Percentiles rank a stretch among this genome's conserved stretches.
Evolutionary conservation across 2,888 invertebrate genomes (phyloP).

Genomic region (Gibbula magus): DNA sequence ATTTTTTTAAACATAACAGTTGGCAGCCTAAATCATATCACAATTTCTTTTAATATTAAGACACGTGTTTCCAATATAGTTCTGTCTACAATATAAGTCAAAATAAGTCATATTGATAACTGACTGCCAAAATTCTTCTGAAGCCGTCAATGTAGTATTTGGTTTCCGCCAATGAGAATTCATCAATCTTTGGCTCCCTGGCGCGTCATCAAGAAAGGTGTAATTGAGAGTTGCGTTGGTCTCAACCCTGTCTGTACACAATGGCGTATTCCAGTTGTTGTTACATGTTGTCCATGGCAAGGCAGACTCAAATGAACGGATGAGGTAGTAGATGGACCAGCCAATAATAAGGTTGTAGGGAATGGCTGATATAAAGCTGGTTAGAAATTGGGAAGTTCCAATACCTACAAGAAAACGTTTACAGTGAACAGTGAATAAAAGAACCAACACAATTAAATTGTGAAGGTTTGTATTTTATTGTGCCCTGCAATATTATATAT

Average conservation of each 20-base stretch:
- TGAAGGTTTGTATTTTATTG: too few species aligned
- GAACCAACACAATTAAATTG: too few species aligned
- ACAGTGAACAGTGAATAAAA: too few species aligned
- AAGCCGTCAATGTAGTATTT: background rate
- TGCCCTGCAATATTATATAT: too few species aligned
- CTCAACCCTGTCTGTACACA: background rate
- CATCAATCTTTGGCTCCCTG: background rate
- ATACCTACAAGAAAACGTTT: slow-evolving; percentile 3
- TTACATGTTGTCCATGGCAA: slow-evolving; percentile 33
- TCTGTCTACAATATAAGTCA: too few species aligned
- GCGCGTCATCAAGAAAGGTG: background rate
- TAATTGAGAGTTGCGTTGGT: background rate
- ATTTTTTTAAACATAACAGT: too few species aligned
- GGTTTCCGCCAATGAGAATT: background rate
- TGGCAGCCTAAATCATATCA: too few species aligned
- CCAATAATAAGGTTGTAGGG: slow-evolving; percentile 20
- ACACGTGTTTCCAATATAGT: too few species aligned
- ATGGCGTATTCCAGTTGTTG: slow-evolving; percentile 27
- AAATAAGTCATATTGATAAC: too few species aligned
- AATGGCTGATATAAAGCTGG: background rate
- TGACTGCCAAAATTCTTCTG: slow-evolving; percentile 8
- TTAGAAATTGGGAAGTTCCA: slow-evolving; percentile 16
- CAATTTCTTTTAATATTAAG: too few species aligned
- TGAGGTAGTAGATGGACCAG: slow-evolving; percentile 25
- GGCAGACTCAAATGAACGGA: slow-evolving; percentile 6